Evolutionary conservation across 2,113 vertebrate species (phyloP), one percentile per base, ranked within the genome.

Genomic region (Balaenoptera acutorostrata): DNA sequence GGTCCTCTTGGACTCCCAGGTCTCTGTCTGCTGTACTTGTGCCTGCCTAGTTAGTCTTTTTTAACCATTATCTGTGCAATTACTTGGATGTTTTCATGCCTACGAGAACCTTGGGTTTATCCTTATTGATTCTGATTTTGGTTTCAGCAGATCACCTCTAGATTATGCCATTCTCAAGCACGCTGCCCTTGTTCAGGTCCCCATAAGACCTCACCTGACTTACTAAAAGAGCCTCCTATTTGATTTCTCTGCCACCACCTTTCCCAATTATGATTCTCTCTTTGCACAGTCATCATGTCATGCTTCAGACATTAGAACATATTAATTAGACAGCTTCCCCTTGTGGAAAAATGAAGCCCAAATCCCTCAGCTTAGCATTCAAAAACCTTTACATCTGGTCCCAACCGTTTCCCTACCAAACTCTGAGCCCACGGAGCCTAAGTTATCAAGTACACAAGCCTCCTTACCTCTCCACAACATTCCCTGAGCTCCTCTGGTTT

Each of bases 21-120:
- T 97, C 95, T 81, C 88, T 97, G 49, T 95, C 86, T 96, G 97
- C 61, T 97, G 97, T 94, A 96, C 97, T 98, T 95, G 94, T 97
- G 98, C 95, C 97, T 96, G 97, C 96, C 98, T 96, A 33, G 89
- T 94, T 96, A 96, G 97, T 96, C 98, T 97, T 97, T 98, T 98
- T 97, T 88, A 94, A 90, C n/a, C 75, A 44, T 64, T 93, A 77
- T 94, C 75, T 63, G 39, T 68, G 55, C 33, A 85, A 85, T 88
- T 55, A 90, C 83, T 92, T 85, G 57, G 41, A 92, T 72, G 74
- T 55, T 66, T 95, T 92, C 83, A 88, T 83, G 31, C 29, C 46
- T 36, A 39, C 20, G 20, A 90, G 31, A 86, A 87, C 33, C 23
- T 39, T 93, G 69, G n/a, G 64, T 93, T 90, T 93, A 66, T 49